A percentile compares a stretch with the other conserved stretches of the same genome.
These are phyloP conservation scores for Chrysogorgia sp. DNA, from an alignment of 92 coral and sea anemone genomes.

Conservation along the genomic window DNA sequence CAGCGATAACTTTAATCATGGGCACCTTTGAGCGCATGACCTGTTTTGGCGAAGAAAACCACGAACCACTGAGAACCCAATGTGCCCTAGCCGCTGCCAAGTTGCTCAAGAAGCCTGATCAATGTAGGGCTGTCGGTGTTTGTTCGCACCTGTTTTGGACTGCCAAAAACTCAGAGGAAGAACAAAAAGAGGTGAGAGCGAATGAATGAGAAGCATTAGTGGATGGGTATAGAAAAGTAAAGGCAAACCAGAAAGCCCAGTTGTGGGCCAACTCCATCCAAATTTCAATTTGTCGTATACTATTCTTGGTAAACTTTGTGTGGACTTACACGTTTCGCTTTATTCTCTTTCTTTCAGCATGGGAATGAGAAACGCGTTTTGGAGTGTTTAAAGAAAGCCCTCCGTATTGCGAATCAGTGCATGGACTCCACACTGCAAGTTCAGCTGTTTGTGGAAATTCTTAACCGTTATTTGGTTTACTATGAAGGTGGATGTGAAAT, in stretches of 20 bases:
- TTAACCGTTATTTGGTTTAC: constrained; percentile 86
- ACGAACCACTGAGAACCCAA: constrained; percentile 95
- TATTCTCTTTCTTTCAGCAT: constrained; percentile 61
- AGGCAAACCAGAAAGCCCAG: not conserved
- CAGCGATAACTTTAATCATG: constrained; percentile 95
- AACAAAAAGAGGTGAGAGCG: constrained; percentile 86
- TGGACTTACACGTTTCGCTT: not conserved
- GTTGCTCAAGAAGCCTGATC: constrained; percentile 95
- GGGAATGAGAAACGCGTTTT: constrained; percentile 93
- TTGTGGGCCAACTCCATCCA: not conserved
- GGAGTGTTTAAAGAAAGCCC: constrained; percentile 96
- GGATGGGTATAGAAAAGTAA: not conserved
- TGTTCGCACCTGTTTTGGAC: constrained; percentile 99
- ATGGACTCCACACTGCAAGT: constrained; percentile 96
- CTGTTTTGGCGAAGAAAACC: constrained; percentile 98
- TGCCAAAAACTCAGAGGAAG: constrained; percentile 87
- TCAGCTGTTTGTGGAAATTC: constrained; percentile 91
- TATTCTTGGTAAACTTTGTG: not conserved
- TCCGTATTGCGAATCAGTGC: constrained; percentile 95
- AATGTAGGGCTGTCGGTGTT: constrained; percentile 96
- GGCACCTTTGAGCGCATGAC: constrained; percentile 98
- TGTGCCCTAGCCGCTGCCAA: constrained; percentile 98
- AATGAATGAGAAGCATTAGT: not conserved
- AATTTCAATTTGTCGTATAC: not conserved
- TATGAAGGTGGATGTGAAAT: constrained; percentile 85